Percentiles rank a stretch among this genome's conserved stretches.
These are phyloP conservation scores for Hybognathus amarus DNA, from an alignment of 2,797 vertebrate genomes.

Conservation along the genomic window DNA sequence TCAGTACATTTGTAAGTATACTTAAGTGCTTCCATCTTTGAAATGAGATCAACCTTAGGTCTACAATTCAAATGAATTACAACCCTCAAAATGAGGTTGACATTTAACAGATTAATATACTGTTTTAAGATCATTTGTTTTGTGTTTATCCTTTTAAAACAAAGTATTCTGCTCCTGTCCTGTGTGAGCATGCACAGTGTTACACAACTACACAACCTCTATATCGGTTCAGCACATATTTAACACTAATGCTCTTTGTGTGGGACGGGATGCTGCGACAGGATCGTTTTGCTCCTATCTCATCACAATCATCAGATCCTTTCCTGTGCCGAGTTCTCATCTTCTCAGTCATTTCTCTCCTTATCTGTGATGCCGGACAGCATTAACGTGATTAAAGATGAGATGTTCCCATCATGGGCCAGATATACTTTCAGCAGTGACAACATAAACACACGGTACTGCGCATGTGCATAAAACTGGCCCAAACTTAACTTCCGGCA, in stretches of 20 bases:
- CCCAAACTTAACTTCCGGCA: too few relatives aligned
- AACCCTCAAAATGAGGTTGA: background rate
- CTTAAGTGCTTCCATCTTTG: background rate
- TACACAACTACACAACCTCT: background rate
- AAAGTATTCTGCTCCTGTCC: background rate
- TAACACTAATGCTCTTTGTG: conserved; percentile 19
- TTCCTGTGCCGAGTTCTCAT: conserved; percentile 16
- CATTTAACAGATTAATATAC: background rate
- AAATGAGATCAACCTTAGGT: too few relatives aligned
- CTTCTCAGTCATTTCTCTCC: conserved; percentile 33
- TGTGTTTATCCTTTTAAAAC: background rate
- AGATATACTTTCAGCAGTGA: too few relatives aligned
- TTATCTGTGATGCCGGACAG: conserved; percentile 48
- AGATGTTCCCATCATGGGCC: conserved; percentile 42
- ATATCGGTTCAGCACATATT: conserved; percentile 12
- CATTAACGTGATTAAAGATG: conserved; percentile 46
- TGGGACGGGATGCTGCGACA: background rate
- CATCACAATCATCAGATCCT: conserved; percentile 18
- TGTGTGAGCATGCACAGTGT: background rate
- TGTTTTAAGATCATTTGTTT: background rate
- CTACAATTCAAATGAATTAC: too few relatives aligned
- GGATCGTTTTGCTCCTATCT: conserved; percentile 21
- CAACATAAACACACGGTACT: too few relatives aligned
- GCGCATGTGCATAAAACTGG: too few relatives aligned
- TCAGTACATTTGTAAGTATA: background rate